phyloP scores from a whole-genome alignment of 2,888 invertebrate species.

The Leptopilina myrica region DNA sequence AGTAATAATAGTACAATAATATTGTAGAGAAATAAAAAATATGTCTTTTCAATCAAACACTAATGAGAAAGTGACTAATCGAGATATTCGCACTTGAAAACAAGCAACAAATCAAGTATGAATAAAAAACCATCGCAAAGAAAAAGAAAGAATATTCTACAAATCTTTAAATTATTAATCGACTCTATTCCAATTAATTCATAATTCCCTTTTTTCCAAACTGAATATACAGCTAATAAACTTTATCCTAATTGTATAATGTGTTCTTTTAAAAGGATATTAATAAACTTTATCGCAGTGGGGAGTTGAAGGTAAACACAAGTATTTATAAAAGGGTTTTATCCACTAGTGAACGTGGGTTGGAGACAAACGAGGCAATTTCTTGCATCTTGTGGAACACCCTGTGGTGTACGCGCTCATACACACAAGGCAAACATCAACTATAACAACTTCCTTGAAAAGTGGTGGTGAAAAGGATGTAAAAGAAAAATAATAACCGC shows the following conservation, averaged over 20 bases:
- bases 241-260: conserved; percentile 24
- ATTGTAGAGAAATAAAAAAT: too few relatives aligned
- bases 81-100: not conserved
- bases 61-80: not conserved
- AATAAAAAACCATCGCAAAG: too few relatives aligned
- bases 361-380: conserved; percentile 39
- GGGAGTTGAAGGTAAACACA: conserved; percentile 31
- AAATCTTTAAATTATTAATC: not conserved
- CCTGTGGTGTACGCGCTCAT: conserved; percentile 18
- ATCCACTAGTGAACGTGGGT: conserved; percentile 21
- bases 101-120: not conserved
- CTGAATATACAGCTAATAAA: too few relatives aligned
- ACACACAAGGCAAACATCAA: not conserved
- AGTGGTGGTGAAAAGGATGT: conserved; percentile 34
- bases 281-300: conserved; percentile 27
- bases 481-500: conserved; percentile 22
- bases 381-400: conserved; percentile 24
- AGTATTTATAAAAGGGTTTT: conserved; percentile 37
- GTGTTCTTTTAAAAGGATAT: conserved; percentile 26
- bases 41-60: too few relatives aligned
- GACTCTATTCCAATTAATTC: too few relatives aligned
- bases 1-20: too few relatives aligned
- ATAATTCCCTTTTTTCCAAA: too few relatives aligned
- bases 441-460: conserved; percentile 35
- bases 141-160: not conserved